Evolutionary conservation across 2,113 vertebrate genomes (phyloP), one percentile per base, ranked within the genome.

Genomic region (Hyaena hyaena): DNA sequence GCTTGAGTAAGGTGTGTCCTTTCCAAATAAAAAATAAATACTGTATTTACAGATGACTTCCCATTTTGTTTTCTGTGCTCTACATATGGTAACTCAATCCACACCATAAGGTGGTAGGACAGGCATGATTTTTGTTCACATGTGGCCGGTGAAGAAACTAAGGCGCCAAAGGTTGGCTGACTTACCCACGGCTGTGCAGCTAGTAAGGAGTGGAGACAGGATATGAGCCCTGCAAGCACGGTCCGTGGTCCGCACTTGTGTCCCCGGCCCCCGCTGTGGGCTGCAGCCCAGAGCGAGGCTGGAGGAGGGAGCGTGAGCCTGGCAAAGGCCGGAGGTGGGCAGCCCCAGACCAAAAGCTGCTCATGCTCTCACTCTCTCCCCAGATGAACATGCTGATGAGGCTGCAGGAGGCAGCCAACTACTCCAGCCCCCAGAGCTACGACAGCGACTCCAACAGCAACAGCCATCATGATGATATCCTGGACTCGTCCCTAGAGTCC

Each of bases 371-470:
- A 2, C 88, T 91, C 21, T 94, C 2, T 88, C 31, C 97, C 8
- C 98, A 99, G 99, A 99, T 99, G 99, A 99, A 99, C 97, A 99
- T 99, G 99, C 98, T 99, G 31, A 99, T 99, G 99, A 98, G 99
- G 61, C 99, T 99, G 90, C 99, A 99, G 97, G 99, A 99, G 95
- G 99, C 99, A 0, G 99, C 99, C 45, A 99, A 99, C 95, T 99
- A 99, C 90, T 99, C 99, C 4, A 99, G 99, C 96, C 99, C 99
- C 4, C 99, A 99, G 99, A 99, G 99, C 97, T 99, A 99, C 0
- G 99, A 99, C 99, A 99, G 99, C 12, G 99, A 99, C 98, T 99
- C 99, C 86, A 99, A 99, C 98, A 99, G 99, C 98, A 99, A 99
- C 99, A 99, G 99, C 98, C 99, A 99, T 93, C 99, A 99, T 0